These are phyloP conservation scores for Vannuccia rotundouncinata DNA, from an alignment of 2,888 invertebrate genomes.

Conservation along the genomic window DNA sequence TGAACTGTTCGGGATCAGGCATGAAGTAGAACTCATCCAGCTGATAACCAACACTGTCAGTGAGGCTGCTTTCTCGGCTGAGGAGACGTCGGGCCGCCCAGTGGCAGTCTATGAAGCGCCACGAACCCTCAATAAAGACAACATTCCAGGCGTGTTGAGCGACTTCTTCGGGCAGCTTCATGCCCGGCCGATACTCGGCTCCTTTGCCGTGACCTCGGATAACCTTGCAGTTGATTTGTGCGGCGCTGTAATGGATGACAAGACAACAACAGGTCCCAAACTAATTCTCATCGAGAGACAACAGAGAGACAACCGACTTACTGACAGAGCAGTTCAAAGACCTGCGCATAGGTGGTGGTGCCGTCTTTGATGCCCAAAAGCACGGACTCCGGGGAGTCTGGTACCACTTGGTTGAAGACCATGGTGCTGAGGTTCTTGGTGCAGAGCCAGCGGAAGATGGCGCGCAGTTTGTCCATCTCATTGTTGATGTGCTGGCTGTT, in stretches of 20 bases:
- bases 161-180: conserved; percentile 46
- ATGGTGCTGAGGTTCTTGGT: conserved; percentile 27
- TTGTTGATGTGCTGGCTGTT: neutral
- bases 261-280: too few species aligned
- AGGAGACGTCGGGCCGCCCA: conserved; percentile 49
- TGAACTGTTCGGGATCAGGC: conserved; percentile 55
- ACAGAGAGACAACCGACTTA: too few species aligned
- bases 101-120: conserved; percentile 28
- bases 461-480: conserved; percentile 33
- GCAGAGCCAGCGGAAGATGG: conserved; percentile 31
- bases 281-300: too few species aligned
- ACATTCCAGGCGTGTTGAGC: conserved; percentile 32
- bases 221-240: conserved; percentile 42
- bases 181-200: conserved; percentile 19
- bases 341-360: conserved; percentile 33
- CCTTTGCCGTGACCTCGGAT: conserved; percentile 24
- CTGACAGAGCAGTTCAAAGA: conserved; percentile 30
- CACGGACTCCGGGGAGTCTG: conserved; percentile 35
- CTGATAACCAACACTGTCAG: conserved; percentile 47
- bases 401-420: neutral
- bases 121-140: conserved; percentile 16
- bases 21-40: conserved; percentile 56
- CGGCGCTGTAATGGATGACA: conserved; percentile 33
- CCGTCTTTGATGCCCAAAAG: conserved; percentile 30
- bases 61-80: conserved; percentile 50